Conservation (phyloP, 2,113 vertebrate species). For the Heliornis fulica region DNA sequence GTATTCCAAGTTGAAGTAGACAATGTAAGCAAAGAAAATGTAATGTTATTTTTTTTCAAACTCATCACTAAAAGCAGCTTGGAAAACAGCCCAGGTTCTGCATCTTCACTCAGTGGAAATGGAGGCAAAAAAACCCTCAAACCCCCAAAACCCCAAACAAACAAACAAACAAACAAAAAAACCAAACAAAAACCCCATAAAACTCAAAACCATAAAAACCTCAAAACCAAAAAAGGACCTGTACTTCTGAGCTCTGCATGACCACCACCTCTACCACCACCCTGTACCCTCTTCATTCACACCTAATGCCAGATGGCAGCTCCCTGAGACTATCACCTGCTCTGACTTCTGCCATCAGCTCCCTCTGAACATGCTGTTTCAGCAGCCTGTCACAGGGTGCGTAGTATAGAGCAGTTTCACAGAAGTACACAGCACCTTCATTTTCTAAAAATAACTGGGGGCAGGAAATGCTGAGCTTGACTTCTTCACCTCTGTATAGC, state of each 20-base stretch:
- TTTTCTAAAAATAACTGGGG: constrained; percentile 22
- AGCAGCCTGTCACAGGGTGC: neutral
- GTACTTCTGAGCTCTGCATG: neutral
- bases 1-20: neutral
- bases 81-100: neutral
- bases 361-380: neutral
- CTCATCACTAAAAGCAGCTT: neutral
- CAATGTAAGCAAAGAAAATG: neutral
- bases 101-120: neutral
- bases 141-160: too few species aligned
- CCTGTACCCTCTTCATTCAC: neutral
- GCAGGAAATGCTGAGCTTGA: constrained; percentile 3
- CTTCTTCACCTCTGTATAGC: neutral
- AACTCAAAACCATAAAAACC: too few species aligned
- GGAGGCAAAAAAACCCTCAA: neutral
- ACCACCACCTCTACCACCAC: neutral
- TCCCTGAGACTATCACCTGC: neutral
- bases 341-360: neutral
- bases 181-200: neutral
- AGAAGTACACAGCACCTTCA: neutral
- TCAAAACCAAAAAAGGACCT: neutral
- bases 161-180: neutral
- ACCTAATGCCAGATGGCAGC: neutral
- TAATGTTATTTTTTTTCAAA: neutral
- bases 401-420: neutral